These are phyloP conservation scores for Fratercula arctica DNA, from an alignment of 2,797 vertebrate genomes.

Conservation along the genomic window DNA sequence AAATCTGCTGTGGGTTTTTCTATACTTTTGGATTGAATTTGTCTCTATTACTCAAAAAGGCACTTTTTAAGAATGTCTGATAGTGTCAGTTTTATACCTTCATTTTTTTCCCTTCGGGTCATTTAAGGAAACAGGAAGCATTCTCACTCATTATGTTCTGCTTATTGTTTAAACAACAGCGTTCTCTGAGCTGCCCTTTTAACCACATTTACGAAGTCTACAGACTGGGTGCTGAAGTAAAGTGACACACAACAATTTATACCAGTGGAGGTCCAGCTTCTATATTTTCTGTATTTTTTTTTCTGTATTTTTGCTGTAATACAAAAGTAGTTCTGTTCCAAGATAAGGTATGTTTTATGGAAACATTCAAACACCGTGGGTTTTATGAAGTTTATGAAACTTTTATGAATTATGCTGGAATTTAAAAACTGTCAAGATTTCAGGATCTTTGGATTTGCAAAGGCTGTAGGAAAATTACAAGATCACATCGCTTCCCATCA, in stretches of 20 bases:
- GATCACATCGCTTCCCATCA: neutral
- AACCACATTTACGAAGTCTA: neutral
- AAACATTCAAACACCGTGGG: neutral
- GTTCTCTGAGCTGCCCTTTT: neutral
- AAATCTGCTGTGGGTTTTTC: neutral
- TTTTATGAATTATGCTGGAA: neutral
- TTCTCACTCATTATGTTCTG: constrained; percentile 11
- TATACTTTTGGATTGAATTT: neutral
- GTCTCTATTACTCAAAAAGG: neutral
- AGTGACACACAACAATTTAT: neutral
- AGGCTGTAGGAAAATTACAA: neutral
- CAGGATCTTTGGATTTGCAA: neutral
- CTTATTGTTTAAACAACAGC: constrained; percentile 15
- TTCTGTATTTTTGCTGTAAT: neutral
- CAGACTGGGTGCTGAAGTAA: neutral
- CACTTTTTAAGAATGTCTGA: neutral
- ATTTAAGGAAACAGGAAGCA: constrained; percentile 35
- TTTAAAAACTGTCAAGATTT: neutral
- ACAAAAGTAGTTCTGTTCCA: neutral
- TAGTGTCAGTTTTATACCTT: neutral
- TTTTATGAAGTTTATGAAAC: neutral
- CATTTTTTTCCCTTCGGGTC: neutral
- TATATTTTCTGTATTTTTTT: neutral
- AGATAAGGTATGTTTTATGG: neutral
- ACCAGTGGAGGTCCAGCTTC: neutral